Evolutionary conservation across 2,113 vertebrate genomes (phyloP).

Genomic region (Rhadina sibilatrix): DNA sequence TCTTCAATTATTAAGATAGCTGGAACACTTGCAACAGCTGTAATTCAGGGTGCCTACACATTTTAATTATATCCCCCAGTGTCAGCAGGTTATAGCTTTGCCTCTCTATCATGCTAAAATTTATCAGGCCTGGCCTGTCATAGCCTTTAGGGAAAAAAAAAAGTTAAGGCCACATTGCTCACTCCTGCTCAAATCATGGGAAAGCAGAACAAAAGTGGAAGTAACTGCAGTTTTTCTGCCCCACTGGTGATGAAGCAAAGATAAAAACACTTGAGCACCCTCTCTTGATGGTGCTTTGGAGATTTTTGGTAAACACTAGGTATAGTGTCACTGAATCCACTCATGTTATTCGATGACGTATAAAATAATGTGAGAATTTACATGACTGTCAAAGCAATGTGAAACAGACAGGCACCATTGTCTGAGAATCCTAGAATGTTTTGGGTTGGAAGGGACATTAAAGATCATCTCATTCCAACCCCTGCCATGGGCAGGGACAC

Average conservation of each 20-base stretch:
- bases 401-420: neutral
- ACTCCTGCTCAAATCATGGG: neutral
- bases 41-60: conserved; percentile 34
- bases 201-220: neutral
- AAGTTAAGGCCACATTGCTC: neutral
- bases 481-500: neutral
- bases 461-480: neutral
- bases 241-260: neutral
- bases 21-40: neutral
- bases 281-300: neutral
- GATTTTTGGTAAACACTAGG: neutral
- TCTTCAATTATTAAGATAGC: conserved; percentile 41
- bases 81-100: conserved; percentile 43
- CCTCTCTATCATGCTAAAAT: conserved; percentile 28
- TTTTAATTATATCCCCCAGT: conserved; percentile 49
- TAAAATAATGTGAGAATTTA: neutral
- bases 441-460: neutral
- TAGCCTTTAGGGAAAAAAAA: neutral
- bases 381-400: neutral
- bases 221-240: neutral
- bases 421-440: neutral
- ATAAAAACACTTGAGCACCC: neutral
- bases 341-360: neutral
- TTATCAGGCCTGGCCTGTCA: conserved; percentile 41
- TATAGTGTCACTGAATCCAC: neutral